Percentiles rank a stretch among this genome's conserved stretches.
phyloP scores from a whole-genome alignment of 1,140 invertebrate species.

The Anagrus nilaparvatae region DNA sequence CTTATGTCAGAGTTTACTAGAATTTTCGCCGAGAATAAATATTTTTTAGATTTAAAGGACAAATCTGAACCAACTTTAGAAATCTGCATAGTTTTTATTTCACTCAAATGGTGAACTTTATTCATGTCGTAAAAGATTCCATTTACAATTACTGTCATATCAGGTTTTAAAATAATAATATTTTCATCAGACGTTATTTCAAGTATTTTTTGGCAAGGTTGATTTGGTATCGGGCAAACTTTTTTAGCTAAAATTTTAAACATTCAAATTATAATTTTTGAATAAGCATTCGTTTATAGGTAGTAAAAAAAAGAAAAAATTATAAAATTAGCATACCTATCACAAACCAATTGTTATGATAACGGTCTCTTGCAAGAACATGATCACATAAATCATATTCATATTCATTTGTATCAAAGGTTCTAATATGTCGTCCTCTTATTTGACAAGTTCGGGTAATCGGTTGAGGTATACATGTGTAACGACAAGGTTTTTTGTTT shows the following conservation, averaged over 20 bases:
- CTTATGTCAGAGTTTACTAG: slow-evolving; percentile 58
- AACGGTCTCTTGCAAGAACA: slow-evolving; percentile 57
- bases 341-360: slow-evolving; percentile 21
- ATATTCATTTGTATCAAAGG: slow-evolving; percentile 65
- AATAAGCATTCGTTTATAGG: no score
- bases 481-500: no score
- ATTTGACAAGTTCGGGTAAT: slow-evolving; percentile 59
- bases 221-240: slow-evolving; percentile 41
- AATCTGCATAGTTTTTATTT: slow-evolving; percentile 54
- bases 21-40: slow-evolving; percentile 64
- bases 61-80: slow-evolving; percentile 56
- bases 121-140: slow-evolving; percentile 52
- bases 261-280: slow-evolving; percentile 14
- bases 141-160: slow-evolving; percentile 57
- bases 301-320: slow-evolving; percentile 1
- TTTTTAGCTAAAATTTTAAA: slow-evolving; percentile 49
- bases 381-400: slow-evolving; percentile 75
- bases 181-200: slow-evolving; percentile 47
- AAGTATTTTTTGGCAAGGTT: slow-evolving; percentile 48
- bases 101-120: slow-evolving; percentile 57
- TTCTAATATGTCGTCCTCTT: slow-evolving; percentile 62
- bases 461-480: slow-evolving; percentile 50
- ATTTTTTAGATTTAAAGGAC: slow-evolving; percentile 54
- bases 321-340: slow-evolving; percentile 20
- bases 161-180: slow-evolving; percentile 49